Evolutionary conservation across 1,140 invertebrate species (phyloP).

Genomic region (Trinorchestia longiramus): DNA sequence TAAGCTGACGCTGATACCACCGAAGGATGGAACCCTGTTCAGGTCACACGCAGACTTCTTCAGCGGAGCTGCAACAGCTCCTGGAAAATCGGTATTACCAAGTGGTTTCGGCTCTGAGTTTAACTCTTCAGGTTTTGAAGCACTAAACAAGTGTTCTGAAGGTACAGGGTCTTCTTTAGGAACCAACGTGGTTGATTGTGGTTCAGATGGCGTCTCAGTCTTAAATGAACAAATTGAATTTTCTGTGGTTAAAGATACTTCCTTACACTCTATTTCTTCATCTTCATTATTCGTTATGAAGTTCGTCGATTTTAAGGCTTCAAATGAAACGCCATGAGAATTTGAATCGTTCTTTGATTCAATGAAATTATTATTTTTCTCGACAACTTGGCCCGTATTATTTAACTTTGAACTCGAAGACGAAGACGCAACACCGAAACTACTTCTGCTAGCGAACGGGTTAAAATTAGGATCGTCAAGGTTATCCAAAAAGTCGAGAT

Average conservation of each 20-base stretch:
- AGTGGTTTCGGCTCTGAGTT: background rate
- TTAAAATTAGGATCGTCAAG: conserved; percentile 45
- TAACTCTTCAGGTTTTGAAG: background rate
- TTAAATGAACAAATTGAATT: background rate
- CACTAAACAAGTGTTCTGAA: background rate
- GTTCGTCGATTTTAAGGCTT: background rate
- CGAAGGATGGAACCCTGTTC: conserved; percentile 9
- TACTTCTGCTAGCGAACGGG: background rate
- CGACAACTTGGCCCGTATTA: background rate
- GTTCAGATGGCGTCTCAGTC: background rate
- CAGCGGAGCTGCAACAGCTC: background rate
- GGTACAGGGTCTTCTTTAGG: background rate
- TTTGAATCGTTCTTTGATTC: background rate
- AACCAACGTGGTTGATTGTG: background rate
- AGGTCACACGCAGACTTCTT: background rate
- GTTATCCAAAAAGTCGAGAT: conserved; percentile 42
- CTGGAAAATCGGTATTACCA: background rate
- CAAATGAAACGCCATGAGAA: background rate
- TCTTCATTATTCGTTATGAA: background rate
- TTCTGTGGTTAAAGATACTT: background rate
- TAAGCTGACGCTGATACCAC: background rate
- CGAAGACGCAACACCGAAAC: background rate
- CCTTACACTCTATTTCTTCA: background rate
- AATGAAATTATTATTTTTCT: background rate
- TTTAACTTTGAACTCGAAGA: background rate